Base-by-base conservation (phyloP, 30 jellyfish, hydroid and myxozoan species). In the Chrysaora quinquecirrha region DNA sequence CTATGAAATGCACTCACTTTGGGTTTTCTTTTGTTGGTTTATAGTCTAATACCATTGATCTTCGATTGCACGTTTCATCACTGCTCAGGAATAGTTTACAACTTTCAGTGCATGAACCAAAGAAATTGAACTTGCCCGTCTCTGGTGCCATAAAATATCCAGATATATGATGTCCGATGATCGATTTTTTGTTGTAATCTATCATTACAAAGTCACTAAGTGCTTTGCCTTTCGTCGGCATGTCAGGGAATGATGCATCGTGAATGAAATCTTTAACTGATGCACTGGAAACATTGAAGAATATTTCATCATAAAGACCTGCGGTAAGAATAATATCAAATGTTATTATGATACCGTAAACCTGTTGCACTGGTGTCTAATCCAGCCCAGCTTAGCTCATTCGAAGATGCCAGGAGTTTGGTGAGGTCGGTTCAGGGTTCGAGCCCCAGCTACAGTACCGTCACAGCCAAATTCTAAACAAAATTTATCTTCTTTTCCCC, bases 61-160 rank as follows among this genome's bases (percentile, higher is more conserved):
- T 71, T 74, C 64, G 81, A 27, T 77, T 83, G 75, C 99, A 94
- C 34, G 97, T 32, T 46, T 94, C 99, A 73, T 94, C 99, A 52
- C 79, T 83, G 46, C 99, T 88, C 82, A 94, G 23, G 62, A 50
- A 94, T 48, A 94, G 33, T 38, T 95, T 89, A 66, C 99, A 94
- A 20, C 97, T 96, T 12, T 63, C 63, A 1, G 97, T 49, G 79
- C 99, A 94, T 1, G 97, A 78, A 12, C 97, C 97, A 72, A 94
- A 94, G 87, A 94, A 94, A 32, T 94, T 87, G 71, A 61, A 78
- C 50, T 88, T 87, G 20, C 99, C 99, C 0, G 99, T 87, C 72
- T 94, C 99, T 21, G 93, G 90, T 69, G 99, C 99, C 10, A 94
- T 75, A 61, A 87, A 94, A 35, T 94, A 94, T 21, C 99, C 99